A percentile compares a stretch with the other conserved stretches of the same genome.
These are phyloP conservation scores for Girardinus metallicus DNA, from an alignment of 2,797 vertebrate genomes.

Conservation along the genomic window DNA sequence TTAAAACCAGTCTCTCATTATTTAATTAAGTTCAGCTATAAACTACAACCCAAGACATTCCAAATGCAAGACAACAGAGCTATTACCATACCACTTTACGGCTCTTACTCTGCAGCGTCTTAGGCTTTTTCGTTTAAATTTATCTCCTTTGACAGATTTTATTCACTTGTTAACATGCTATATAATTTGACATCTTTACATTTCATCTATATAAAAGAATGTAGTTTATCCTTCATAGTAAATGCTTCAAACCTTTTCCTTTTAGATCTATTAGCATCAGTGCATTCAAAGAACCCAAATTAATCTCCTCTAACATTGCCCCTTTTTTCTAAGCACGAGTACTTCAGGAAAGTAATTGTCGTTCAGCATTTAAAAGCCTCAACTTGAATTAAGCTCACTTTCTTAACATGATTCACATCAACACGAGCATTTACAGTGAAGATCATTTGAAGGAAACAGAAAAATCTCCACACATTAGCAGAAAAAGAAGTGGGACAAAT, in stretches of 20 bases:
- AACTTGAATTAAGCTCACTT: not conserved
- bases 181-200: not conserved
- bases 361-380: conserved; percentile 1
- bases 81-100: not conserved
- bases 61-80: not conserved
- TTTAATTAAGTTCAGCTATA: not conserved
- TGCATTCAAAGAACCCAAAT: not conserved
- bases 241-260: not conserved
- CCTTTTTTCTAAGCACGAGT: not conserved
- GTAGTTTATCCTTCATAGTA: not conserved
- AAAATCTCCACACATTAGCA: conserved; percentile 12
- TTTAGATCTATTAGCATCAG: not conserved
- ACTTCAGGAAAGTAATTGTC: not conserved
- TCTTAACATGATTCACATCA: not conserved
- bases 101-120: not conserved
- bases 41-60: not conserved
- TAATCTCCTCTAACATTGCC: not conserved
- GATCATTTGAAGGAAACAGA: conserved; percentile 2
- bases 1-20: conserved; percentile 9
- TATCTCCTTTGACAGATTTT: not conserved
- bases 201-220: not conserved
- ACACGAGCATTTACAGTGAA: conserved; percentile 12
- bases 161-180: not conserved
- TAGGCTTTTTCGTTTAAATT: not conserved
- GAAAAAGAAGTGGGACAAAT: not conserved